Conservation (phyloP, 2,888 invertebrate genomes). For the Aphelenchoides bicaudatus region DNA sequence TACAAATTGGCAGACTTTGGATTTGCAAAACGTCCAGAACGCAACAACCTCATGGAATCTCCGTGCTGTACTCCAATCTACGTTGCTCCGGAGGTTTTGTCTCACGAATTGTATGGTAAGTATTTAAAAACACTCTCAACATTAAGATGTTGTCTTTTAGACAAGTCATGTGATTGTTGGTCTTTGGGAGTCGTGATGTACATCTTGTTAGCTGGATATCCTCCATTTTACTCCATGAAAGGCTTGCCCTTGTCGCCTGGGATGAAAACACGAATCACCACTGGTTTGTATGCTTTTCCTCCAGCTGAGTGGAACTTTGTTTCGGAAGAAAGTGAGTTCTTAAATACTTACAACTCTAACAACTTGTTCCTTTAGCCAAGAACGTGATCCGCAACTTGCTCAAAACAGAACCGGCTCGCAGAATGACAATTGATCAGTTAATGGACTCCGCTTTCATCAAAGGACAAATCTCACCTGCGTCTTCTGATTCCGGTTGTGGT, state of each 20-base stretch:
- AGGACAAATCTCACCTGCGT: conserved; percentile 28
- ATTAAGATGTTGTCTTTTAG: too few relatives aligned
- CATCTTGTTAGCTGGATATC: conserved; percentile 94
- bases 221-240: conserved; percentile 96
- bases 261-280: conserved; percentile 87
- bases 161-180: conserved; percentile 99
- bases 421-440: conserved; percentile 53
- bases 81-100: conserved; percentile 71
- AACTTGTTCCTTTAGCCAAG: conserved; percentile 45
- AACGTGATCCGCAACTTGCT: conserved; percentile 49
- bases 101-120: conserved; percentile 93
- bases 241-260: conserved; percentile 95
- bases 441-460: conserved; percentile 47
- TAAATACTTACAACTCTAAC: not conserved
- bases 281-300: conserved; percentile 95
- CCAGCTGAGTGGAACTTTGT: conserved; percentile 91
- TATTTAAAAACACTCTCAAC: too few relatives aligned
- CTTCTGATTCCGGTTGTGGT: conserved; percentile 17
- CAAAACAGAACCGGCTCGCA: conserved; percentile 50
- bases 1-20: conserved; percentile 97
- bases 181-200: conserved; percentile 98
- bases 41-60: conserved; percentile 80
- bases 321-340: conserved; percentile 71
- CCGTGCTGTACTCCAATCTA: conserved; percentile 99
- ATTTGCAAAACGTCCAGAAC: conserved; percentile 86